These are phyloP conservation scores for Nyctereutes procyonoides DNA, from an alignment of 2,113 vertebrate genomes.

Conservation along the genomic window DNA sequence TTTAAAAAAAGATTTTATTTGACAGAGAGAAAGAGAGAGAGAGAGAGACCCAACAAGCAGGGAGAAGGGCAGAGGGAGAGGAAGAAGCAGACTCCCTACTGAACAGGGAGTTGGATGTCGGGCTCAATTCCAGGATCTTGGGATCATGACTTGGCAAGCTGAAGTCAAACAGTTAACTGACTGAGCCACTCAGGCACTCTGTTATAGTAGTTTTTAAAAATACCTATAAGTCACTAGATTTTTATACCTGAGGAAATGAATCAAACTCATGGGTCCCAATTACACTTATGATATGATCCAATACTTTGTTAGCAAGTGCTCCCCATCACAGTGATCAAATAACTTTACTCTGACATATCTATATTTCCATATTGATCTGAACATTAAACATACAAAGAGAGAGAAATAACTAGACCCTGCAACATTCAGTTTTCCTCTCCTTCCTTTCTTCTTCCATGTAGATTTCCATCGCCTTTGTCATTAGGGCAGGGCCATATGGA, in stretches of 20 bases:
- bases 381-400: neutral
- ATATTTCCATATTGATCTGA: neutral
- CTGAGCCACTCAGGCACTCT: too few relatives aligned
- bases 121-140: too few relatives aligned
- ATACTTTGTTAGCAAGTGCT: neutral
- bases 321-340: neutral
- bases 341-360: neutral
- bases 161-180: too few relatives aligned
- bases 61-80: too few relatives aligned
- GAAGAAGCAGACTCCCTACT: too few relatives aligned
- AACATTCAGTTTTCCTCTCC: neutral
- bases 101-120: too few relatives aligned
- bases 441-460: neutral
- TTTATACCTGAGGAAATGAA: conserved; percentile 18
- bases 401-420: neutral
- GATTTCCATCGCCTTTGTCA: neutral
- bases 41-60: too few relatives aligned
- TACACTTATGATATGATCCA: neutral
- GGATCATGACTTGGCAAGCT: too few relatives aligned
- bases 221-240: neutral
- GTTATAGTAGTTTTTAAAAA: neutral
- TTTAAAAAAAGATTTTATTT: too few relatives aligned
- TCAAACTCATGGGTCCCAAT: neutral
- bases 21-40: too few relatives aligned
- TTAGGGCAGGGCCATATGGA: neutral